Evolutionary conservation across 2,888 invertebrate species (phyloP).

Genomic region (Schizaphis graminum): DNA sequence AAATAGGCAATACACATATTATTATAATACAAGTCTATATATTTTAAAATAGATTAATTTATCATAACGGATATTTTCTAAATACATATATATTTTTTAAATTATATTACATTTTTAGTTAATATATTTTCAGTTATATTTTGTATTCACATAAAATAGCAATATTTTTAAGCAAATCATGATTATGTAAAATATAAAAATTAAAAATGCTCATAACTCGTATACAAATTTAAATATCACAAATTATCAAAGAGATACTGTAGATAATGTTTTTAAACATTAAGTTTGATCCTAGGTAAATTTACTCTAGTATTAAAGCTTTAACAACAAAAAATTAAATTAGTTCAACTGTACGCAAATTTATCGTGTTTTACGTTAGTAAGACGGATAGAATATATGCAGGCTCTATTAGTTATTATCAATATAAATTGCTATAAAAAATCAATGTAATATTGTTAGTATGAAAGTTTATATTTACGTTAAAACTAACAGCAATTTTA

Average conservation of each 20-base stretch:
- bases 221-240: neutral
- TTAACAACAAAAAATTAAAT: neutral
- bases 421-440: neutral
- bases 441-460: neutral
- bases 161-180: neutral
- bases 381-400: neutral
- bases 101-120: too few species aligned
- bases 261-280: neutral
- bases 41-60: too few species aligned
- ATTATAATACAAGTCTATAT: neutral
- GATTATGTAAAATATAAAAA: neutral
- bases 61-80: too few species aligned
- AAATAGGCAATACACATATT: neutral
- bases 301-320: neutral
- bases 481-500: neutral
- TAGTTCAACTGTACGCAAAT: neutral
- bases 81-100: too few species aligned
- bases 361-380: neutral
- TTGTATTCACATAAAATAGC: too few species aligned
- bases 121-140: too few species aligned
- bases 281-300: neutral
- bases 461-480: neutral
- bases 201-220: neutral
- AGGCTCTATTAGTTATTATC: neutral
- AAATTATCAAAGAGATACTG: neutral